These are phyloP conservation scores for Aricia agestis DNA, from an alignment of 1,140 invertebrate species.

Conservation along the genomic window DNA sequence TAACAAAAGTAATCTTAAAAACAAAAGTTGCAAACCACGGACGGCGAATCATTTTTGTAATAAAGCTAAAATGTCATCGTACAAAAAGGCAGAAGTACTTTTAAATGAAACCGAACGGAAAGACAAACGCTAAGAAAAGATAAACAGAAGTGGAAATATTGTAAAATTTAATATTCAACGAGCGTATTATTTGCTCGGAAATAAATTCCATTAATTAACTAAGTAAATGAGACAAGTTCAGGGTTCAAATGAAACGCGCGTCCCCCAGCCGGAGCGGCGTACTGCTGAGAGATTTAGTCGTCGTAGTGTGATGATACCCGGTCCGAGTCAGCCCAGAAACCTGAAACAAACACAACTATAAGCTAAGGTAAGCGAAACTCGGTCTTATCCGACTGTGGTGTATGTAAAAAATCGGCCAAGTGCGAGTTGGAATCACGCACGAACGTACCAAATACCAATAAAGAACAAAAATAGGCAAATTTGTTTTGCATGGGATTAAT, in stretches of 20 bases:
- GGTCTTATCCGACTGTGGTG: too few relatives aligned
- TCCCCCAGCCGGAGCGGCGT: slow-evolving; percentile 19
- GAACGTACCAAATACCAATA: not conserved
- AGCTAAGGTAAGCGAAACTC: not conserved
- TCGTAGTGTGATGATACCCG: slow-evolving; percentile 48
- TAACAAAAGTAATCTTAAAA: slow-evolving; percentile 10
- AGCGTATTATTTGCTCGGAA: slow-evolving; percentile 2
- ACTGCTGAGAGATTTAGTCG: slow-evolving; percentile 44
- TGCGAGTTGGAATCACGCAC: not conserved
- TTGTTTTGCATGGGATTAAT: too few relatives aligned
- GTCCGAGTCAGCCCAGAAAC: slow-evolving; percentile 59
- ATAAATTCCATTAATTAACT: not conserved
- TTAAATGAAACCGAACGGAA: not conserved
- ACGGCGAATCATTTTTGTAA: slow-evolving; percentile 1
- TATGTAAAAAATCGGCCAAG: too few relatives aligned
- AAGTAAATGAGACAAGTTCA: slow-evolving; percentile 3
- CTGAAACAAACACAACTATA: slow-evolving; percentile 30
- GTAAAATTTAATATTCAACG: slow-evolving; percentile 6
- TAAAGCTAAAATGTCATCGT: not conserved
- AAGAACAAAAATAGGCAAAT: too few relatives aligned
- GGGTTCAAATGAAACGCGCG: slow-evolving; percentile 10
- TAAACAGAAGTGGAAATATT: slow-evolving; percentile 6
- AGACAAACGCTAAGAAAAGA: not conserved
- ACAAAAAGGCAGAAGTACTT: not conserved
- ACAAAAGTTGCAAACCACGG: not conserved